A percentile compares a stretch with the other conserved stretches of the same genome.
These are phyloP conservation scores for Pogonocherus hispidulus DNA, from an alignment of 2,888 invertebrate genomes.

Conservation along the genomic window DNA sequence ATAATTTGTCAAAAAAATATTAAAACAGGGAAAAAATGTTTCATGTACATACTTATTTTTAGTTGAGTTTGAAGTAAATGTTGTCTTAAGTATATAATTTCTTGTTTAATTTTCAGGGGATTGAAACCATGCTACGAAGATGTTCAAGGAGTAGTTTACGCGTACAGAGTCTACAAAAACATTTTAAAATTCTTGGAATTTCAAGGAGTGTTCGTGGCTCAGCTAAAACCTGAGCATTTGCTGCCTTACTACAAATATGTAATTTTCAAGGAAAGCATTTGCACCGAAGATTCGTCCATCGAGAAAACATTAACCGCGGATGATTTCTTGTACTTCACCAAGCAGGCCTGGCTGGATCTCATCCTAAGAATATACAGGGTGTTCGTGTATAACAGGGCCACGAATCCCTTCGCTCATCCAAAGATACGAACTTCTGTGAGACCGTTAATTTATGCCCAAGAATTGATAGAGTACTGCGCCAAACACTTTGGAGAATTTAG, in stretches of 20 bases:
- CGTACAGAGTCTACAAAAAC: constrained; percentile 61
- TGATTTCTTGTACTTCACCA: constrained; percentile 59
- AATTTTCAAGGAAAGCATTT: constrained; percentile 47
- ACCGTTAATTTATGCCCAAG: constrained; percentile 53
- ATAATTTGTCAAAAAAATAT: no score
- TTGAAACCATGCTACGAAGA: constrained; percentile 34
- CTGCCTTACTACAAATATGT: constrained; percentile 66
- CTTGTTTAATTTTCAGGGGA: no score
- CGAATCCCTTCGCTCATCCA: background rate
- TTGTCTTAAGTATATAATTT: no score
- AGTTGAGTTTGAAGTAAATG: no score
- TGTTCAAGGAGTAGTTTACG: constrained; percentile 47
- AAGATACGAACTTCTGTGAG: background rate
- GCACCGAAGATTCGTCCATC: background rate
- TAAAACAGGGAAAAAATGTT: no score
- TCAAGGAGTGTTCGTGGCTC: constrained; percentile 64
- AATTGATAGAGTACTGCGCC: constrained; percentile 40
- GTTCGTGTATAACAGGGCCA: constrained; percentile 69
- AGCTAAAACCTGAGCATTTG: constrained; percentile 66
- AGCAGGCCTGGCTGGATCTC: constrained; percentile 74
- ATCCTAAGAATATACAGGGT: constrained; percentile 75
- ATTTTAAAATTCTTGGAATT: constrained; percentile 62
- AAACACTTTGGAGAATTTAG: constrained; percentile 29
- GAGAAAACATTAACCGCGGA: constrained; percentile 39
- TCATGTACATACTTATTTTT: no score